Base-by-base conservation (phyloP, 2,113 vertebrate species). In the Malurus elegans region DNA sequence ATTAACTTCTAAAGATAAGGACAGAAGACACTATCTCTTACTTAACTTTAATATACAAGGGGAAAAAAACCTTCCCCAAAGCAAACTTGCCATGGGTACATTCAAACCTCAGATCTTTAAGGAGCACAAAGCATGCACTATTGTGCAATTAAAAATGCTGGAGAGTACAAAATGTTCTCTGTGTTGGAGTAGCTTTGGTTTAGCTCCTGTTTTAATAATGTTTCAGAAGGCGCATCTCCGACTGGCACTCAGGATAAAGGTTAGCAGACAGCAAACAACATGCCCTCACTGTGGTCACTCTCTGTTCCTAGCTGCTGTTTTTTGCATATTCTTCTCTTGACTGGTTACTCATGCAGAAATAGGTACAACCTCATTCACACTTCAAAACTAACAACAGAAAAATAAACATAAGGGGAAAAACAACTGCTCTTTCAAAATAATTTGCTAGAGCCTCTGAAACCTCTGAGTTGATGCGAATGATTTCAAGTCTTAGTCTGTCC, bases 1-100 rank as follows among this genome's bases (percentile, higher is more conserved):
- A 58, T 79, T 92, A 53, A 90, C 31, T 79, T 65, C 80, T 73
- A 53, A 85, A 97, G 79, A 85, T 70, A 90, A 94, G 42, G 50
- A 66, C 32, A 86, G 12, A 66, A 69, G 45, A 88, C 8, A 71
- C 24, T 48, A 75, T 79, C 40, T 85, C 48, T 71, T 54, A 62
- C 34, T 50, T 31, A 28, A 73, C 31, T 88, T 71, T 24, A 79
- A 79, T 18, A 64, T 19, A 56, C 10, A 17, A 64, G 13, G 20
- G 8, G 13, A 6, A 40, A 72, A 70, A 57, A 47, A 40, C 20
- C 18, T 51, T 9, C 12, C 34, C 9, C 25, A 75, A 71, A 65
- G 21, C 36, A 92, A 92, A 90, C 15, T 67, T 75, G n/a, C 57
- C n/a, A 75, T 4, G 4, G 18, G 34, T 51, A 69, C 38, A 92